phyloP scores from a whole-genome alignment of 1,140 invertebrate genomes.

The Polypedilum vanderplanki region DNA sequence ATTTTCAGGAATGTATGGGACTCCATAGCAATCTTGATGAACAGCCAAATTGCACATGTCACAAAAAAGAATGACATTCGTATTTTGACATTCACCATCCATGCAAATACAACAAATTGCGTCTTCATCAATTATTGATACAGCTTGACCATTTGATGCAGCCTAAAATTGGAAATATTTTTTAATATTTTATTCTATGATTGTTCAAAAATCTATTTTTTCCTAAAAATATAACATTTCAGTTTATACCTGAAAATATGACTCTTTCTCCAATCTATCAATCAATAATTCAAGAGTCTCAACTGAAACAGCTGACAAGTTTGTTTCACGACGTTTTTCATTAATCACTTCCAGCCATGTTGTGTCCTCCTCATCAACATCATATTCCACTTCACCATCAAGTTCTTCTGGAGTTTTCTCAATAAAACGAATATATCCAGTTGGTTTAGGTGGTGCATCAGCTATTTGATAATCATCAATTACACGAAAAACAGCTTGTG shows the following conservation, averaged over 20 bases:
- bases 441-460: constrained; percentile 70
- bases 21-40: constrained; percentile 98
- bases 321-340: constrained; percentile 61
- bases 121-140: constrained; percentile 86
- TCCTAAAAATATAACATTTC: no score
- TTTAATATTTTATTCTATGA: no score
- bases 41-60: constrained; percentile 99
- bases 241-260: constrained; percentile 68
- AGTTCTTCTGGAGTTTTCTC: constrained; percentile 91
- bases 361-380: constrained; percentile 95
- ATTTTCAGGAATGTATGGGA: constrained; percentile 95
- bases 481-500: constrained; percentile 75
- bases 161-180: constrained; percentile 30
- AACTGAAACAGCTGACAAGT: constrained; percentile 63
- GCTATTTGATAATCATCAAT: constrained; percentile 68
- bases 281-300: constrained; percentile 90
- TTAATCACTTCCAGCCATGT: constrained; percentile 88
- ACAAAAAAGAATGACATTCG: constrained; percentile 42
- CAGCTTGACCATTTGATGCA: constrained; percentile 54
- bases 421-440: constrained; percentile 83
- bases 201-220: no score
- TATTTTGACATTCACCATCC: constrained; percentile 34
- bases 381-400: constrained; percentile 92
- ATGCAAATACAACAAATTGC: constrained; percentile 95
- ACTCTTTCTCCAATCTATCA: constrained; percentile 96